phyloP scores from a whole-genome alignment of 2,888 invertebrate species.

The Odontocolon sp. region DNA sequence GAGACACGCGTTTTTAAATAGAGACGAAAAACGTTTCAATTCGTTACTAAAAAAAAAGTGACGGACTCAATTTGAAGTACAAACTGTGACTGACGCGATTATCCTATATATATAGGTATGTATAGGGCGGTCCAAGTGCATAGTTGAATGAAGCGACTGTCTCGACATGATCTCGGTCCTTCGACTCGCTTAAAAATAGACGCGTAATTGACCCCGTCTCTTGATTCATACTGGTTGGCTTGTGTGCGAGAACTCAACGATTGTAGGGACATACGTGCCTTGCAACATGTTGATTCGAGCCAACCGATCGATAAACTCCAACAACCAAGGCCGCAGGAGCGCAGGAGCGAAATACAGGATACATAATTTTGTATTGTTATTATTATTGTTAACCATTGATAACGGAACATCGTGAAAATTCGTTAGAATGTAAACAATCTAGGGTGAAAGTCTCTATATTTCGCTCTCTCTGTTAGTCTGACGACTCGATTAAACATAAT shows the following conservation, averaged over 20 bases:
- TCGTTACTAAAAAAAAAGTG: neutral
- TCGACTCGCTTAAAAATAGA: conserved; percentile 52
- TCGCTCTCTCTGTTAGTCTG: too few species aligned
- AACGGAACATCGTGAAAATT: neutral
- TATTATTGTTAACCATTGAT: neutral
- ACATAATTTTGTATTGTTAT: neutral
- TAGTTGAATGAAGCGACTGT: conserved; percentile 47
- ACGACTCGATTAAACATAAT: too few species aligned
- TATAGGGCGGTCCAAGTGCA: neutral
- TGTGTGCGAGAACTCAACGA: neutral
- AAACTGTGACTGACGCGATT: neutral
- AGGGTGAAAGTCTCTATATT: too few species aligned
- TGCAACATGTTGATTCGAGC: conserved; percentile 48
- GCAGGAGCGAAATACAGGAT: neutral
- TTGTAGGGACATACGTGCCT: neutral
- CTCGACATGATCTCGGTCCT: conserved; percentile 2
- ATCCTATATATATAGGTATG: neutral
- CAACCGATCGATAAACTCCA: conserved; percentile 51
- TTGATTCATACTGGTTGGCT: conserved; percentile 8
- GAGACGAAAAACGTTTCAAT: neutral
- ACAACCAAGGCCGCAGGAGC: conserved; percentile 20
- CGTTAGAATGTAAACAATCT: neutral
- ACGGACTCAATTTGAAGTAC: neutral
- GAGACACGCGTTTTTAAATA: too few species aligned
- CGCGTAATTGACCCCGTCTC: conserved; percentile 48